Percentiles rank a stretch among this genome's conserved stretches.
Conservation (phyloP, 2,888 invertebrate genomes). For the Acleris holmiana region DNA sequence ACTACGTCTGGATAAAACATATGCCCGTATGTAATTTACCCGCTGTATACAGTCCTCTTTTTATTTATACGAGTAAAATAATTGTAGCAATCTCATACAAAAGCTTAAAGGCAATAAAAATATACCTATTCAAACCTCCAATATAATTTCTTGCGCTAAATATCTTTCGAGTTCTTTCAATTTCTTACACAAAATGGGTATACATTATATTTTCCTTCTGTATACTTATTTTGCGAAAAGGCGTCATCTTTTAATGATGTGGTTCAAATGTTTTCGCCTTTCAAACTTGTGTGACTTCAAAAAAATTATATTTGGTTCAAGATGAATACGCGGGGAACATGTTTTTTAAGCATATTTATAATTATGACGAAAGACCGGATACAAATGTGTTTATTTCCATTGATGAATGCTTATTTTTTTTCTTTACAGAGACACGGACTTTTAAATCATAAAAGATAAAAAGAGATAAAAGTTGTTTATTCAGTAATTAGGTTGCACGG, state of each 20-base stretch:
- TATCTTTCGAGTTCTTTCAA: constrained; percentile 20
- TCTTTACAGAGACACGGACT: no score
- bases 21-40: no score
- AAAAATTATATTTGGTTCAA: neutral
- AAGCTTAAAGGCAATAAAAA: neutral
- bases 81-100: neutral
- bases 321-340: neutral
- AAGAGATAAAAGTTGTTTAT: no score
- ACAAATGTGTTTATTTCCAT: no score
- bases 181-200: constrained; percentile 12
- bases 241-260: neutral
- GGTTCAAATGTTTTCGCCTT: neutral
- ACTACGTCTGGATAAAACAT: no score
- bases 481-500: no score
- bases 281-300: neutral
- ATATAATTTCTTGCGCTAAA: constrained; percentile 8
- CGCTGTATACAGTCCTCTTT: no score
- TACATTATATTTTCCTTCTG: constrained; percentile 8
- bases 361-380: no score
- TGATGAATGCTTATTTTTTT: no score
- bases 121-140: neutral
- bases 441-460: no score
- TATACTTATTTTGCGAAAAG: neutral
- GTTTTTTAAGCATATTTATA: neutral
- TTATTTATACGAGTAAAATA: no score